Evolutionary conservation across 2,888 invertebrate genomes (phyloP), one percentile per base, ranked within the genome.

Genomic region (Tridacna crocea): DNA sequence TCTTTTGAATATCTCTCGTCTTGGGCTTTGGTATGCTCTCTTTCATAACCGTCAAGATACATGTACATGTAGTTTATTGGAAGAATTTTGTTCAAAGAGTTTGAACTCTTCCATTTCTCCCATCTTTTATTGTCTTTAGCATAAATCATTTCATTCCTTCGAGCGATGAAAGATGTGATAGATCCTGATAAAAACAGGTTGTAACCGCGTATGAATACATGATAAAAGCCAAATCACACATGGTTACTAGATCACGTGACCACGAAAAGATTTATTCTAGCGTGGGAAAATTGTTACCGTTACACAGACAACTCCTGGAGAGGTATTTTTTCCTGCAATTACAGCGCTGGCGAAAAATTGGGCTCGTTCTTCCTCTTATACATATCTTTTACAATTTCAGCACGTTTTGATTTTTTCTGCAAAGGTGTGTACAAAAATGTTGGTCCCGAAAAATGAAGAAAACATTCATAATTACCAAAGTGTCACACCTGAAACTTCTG

Each of bases 281-380:
- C 84, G 84, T 84, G 84, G 84, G 84, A 84, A 84, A 84, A 84
- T 74, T 75, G 76, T 79, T 79, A 84, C 84, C 84, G 84, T 81
- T 84, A 84, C 72, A 47, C 72, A 78, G 78, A 77, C 78, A 47
- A 51, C 63, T 76, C 55, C 76, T 58, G 22, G 51, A 22, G 55
- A 72, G 58, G 65, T 26, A 48, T 76, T 80, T 78, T 58, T 79
- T 26, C 48, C 61, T 46, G 10, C 36, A 36, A 11, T 13, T 68
- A 79, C 27, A 74, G 26, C 17, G 11, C 13, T 26, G 58, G 58
- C 6, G 22, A 74, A 79, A 68, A 79, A n/a, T 46, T 79, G 60
- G 10, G 70, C 22, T 24, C 36, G 8, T 36, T 2, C 36, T 36
- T 36, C 36, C 2, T 36, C 36, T 36, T 36, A 36, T 4, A 4